Evolutionary conservation across 92 coral and sea anemone species (phyloP).

Genomic region (Zoanthus sansibaricus): DNA sequence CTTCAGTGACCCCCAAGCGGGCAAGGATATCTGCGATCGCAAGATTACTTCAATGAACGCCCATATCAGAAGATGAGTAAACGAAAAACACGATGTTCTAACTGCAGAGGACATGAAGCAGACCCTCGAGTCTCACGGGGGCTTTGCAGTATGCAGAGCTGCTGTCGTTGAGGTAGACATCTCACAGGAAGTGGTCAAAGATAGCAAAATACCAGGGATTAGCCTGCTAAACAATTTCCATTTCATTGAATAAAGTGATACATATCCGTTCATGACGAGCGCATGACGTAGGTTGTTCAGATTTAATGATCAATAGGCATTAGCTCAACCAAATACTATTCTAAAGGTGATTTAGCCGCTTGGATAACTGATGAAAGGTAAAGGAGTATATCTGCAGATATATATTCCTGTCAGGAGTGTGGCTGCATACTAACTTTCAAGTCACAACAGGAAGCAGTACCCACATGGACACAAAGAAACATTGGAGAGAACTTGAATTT

Average conservation of each 20-base stretch:
- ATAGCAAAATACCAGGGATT: constrained; percentile 42
- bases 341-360: constrained; percentile 40
- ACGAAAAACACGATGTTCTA: constrained; percentile 47
- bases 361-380: constrained; percentile 26
- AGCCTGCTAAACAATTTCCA: constrained; percentile 49
- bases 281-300: constrained; percentile 5
- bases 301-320: not conserved
- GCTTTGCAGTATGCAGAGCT: constrained; percentile 37
- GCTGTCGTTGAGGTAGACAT: constrained; percentile 42
- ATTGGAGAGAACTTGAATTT: constrained; percentile 35
- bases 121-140: constrained; percentile 31
- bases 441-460: not conserved
- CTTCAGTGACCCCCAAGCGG: constrained; percentile 20
- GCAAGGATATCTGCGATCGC: constrained; percentile 39
- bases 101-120: constrained; percentile 46
- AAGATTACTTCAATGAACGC: constrained; percentile 45
- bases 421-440: too few species aligned
- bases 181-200: constrained; percentile 26
- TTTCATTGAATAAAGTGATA: constrained; percentile 30
- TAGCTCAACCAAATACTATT: constrained; percentile 24
- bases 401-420: too few species aligned
- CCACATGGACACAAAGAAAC: constrained; percentile 61
- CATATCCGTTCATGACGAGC: constrained; percentile 48
- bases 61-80: constrained; percentile 39
- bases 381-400: not conserved